Evolutionary conservation across 1,140 invertebrate genomes (phyloP).

Genomic region (Aphaenogaster ashmeadi): DNA sequence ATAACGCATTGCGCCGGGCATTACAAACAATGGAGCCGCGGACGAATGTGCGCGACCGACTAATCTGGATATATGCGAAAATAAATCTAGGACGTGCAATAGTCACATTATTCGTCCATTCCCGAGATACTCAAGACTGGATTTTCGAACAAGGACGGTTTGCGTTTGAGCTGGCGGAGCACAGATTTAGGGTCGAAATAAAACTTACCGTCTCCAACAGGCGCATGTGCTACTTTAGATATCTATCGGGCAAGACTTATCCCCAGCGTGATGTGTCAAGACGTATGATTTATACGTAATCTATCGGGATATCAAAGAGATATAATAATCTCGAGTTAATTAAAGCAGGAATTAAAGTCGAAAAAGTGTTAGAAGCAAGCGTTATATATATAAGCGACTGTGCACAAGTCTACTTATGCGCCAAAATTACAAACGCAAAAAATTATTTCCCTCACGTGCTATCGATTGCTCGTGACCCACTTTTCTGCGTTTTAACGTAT

Average conservation of each 20-base stretch:
- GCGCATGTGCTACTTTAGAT: background rate
- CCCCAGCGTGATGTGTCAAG: background rate
- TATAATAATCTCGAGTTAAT: background rate
- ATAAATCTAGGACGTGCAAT: conserved; percentile 72
- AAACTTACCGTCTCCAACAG: background rate
- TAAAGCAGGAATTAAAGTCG: background rate
- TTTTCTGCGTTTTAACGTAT: conserved; percentile 40
- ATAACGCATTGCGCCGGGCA: conserved; percentile 68
- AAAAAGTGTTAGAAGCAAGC: background rate
- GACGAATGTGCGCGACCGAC: conserved; percentile 59
- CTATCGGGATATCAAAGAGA: background rate
- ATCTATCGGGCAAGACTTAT: background rate
- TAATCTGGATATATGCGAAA: conserved; percentile 65
- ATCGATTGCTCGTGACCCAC: conserved; percentile 54
- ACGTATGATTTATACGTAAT: background rate
- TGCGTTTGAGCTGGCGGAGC: background rate
- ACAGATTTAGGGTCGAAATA: background rate
- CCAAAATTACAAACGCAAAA: conserved; percentile 40
- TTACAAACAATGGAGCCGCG: conserved; percentile 72
- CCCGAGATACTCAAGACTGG: conserved; percentile 41
- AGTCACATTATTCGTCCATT: conserved; percentile 46
- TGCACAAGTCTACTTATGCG: background rate
- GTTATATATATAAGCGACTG: background rate
- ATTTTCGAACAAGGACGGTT: conserved; percentile 51
- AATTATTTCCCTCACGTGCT: conserved; percentile 43